Conservation (phyloP, 2,888 invertebrate genomes). For the Cerastis rubricosa region DNA sequence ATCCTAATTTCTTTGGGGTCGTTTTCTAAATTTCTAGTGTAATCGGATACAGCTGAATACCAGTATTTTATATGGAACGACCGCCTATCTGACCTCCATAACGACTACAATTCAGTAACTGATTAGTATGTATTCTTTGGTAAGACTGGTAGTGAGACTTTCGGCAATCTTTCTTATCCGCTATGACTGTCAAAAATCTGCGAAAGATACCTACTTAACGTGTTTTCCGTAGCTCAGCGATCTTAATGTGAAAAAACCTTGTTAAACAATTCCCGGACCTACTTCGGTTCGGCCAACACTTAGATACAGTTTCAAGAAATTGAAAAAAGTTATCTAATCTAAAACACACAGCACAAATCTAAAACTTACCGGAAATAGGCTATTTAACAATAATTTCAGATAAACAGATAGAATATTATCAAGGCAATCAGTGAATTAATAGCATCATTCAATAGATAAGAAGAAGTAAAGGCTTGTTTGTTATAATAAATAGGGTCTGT, state of each 20-base stretch:
- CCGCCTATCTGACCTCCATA: neutral
- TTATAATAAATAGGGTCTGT: neutral
- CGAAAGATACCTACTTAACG: neutral
- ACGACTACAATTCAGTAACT: neutral
- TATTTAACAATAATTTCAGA: constrained; percentile 21
- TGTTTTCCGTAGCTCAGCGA: neutral
- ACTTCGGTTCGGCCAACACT: no score
- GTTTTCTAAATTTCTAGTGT: no score
- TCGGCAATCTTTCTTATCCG: neutral
- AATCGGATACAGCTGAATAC: neutral
- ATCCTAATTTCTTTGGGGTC: neutral
- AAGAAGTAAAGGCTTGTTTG: neutral
- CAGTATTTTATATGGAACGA: neutral
- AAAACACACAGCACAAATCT: neutral
- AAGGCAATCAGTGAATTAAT: constrained; percentile 27
- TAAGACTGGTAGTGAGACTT: neutral
- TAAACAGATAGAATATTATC: constrained; percentile 31
- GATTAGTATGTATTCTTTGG: neutral
- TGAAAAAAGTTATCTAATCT: constrained; percentile 8
- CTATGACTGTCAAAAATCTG: neutral
- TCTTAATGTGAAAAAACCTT: neutral
- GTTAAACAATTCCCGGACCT: neutral
- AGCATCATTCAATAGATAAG: constrained; percentile 28
- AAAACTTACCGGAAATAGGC: constrained; percentile 22
- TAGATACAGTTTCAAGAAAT: neutral